phyloP scores from a whole-genome alignment of 2,113 vertebrate genomes.

The Procavia capensis region DNA sequence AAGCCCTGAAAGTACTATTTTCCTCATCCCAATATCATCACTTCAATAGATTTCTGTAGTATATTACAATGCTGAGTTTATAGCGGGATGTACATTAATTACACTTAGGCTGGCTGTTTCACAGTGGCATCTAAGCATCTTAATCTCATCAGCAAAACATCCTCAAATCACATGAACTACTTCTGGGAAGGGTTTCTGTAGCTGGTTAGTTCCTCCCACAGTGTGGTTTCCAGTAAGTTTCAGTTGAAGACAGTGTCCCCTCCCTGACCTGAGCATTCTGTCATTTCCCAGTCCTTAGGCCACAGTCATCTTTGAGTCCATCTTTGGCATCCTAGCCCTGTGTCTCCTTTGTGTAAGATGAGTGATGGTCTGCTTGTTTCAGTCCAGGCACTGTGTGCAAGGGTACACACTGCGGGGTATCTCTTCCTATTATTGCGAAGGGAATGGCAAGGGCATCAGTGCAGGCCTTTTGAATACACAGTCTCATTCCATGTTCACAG shows the following conservation, averaged over 20 bases:
- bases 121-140: constrained; percentile 60
- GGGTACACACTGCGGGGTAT: neutral
- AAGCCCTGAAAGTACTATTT: neutral
- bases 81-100: constrained; percentile 54
- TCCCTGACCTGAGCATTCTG: constrained; percentile 70
- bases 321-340: neutral
- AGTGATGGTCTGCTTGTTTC: neutral
- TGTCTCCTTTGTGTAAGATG: neutral
- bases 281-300: constrained; percentile 69
- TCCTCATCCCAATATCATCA: neutral
- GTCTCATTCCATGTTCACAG: neutral
- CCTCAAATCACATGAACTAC: constrained; percentile 71
- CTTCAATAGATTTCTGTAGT: neutral
- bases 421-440: neutral
- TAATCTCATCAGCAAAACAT: constrained; percentile 74
- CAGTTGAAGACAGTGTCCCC: constrained; percentile 74
- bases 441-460: neutral
- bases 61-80: neutral
- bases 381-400: neutral
- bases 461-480: neutral
- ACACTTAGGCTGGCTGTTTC: constrained; percentile 52
- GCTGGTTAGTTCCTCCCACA: constrained; percentile 70
- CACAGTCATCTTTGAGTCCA: constrained; percentile 39
- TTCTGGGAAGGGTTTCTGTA: constrained; percentile 79
- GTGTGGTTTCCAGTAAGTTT: constrained; percentile 80